Conservation (phyloP, 2,797 vertebrate genomes). For the Urosaurus nigricauda region DNA sequence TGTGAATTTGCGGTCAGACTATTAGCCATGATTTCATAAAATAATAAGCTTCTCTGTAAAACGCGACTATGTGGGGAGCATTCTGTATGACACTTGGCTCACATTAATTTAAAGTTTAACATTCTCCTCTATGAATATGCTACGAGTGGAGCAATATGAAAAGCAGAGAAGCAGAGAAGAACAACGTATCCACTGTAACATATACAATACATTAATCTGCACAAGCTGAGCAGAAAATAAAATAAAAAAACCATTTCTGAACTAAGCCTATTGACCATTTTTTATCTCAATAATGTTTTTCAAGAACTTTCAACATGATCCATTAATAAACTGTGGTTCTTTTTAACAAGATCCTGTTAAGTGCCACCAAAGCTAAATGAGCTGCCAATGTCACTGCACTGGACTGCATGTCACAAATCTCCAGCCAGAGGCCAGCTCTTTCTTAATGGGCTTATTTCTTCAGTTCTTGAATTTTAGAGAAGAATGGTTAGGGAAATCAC, state of each 20-base stretch:
- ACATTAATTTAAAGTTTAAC: slow-evolving; percentile 41
- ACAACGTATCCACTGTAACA: not conserved
- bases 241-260: slow-evolving; percentile 1
- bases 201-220: not conserved
- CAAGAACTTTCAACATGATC: not conserved
- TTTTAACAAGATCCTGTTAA: not conserved
- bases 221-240: slow-evolving; percentile 37
- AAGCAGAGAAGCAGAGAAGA: no score
- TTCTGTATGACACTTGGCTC: not conserved
- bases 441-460: no score
- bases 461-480: no score
- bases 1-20: slow-evolving; percentile 22
- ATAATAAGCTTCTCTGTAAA: slow-evolving; percentile 33
- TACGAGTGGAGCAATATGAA: not conserved
- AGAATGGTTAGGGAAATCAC: no score
- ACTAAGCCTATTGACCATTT: not conserved
- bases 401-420: no score
- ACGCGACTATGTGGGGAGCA: not conserved
- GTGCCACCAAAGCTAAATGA: no score
- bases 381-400: no score
- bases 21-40: slow-evolving; percentile 32
- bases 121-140: slow-evolving; percentile 37
- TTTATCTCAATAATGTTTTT: not conserved
- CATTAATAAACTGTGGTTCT: not conserved
- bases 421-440: no score